Evolutionary conservation across 2,113 vertebrate species (phyloP).

Genomic region (Terrapene triunguis): DNA sequence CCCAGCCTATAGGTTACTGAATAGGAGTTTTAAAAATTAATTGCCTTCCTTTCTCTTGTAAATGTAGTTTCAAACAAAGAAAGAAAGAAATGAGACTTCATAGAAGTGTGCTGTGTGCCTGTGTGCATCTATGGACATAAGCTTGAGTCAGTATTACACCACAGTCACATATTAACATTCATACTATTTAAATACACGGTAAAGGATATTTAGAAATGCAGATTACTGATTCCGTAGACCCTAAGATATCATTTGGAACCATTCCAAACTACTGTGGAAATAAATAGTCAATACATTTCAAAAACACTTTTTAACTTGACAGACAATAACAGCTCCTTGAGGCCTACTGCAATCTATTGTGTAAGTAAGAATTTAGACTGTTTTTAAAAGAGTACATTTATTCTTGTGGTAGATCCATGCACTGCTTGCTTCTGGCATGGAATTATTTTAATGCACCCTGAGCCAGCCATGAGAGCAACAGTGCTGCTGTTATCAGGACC

Average conservation of each 20-base stretch:
- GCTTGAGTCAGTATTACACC: not conserved
- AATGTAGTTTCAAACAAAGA: rapidly evolving
- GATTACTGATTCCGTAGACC: conserved; percentile 4
- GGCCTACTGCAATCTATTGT: not conserved
- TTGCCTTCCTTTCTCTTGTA: not conserved
- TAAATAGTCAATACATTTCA: not conserved
- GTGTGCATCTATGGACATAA: not conserved
- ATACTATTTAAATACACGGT: not conserved
- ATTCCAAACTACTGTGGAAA: not conserved
- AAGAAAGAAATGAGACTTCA: rapidly evolving
- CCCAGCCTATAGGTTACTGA: not conserved
- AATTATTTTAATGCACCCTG: not conserved
- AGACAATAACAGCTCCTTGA: not conserved
- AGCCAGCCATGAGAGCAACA: not conserved
- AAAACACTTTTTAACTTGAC: not conserved
- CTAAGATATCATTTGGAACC: conserved; percentile 10
- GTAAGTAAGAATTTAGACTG: not conserved
- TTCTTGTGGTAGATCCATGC: not conserved
- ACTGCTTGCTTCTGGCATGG: not conserved
- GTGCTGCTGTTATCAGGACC: not conserved
- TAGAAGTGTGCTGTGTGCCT: rapidly evolving
- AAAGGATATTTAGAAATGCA: not conserved
- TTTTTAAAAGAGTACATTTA: not conserved
- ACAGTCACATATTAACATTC: not conserved
- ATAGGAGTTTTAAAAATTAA: not conserved